Base-by-base conservation (phyloP, 2,113 vertebrate genomes). In the Tenebrosternarchus preto region DNA sequence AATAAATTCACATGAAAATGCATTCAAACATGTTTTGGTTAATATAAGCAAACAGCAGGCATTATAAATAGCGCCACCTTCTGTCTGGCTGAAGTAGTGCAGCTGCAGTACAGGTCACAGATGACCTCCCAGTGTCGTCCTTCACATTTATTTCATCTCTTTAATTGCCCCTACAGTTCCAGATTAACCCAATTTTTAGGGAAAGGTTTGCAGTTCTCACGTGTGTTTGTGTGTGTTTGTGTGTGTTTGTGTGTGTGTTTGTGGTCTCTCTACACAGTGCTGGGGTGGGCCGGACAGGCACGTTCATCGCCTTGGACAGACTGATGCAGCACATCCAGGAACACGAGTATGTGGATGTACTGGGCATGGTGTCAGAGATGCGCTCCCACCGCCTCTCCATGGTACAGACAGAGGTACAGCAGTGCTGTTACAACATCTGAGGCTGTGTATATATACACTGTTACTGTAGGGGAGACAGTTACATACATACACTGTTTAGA, bases 281-380 rank as follows among this genome's bases (percentile, higher is more conserved):
- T 0, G 98, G 98, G 0, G 97, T 99, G 6, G 98, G 98, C 1
- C 88, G 98, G 71, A 99, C 98, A 0, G 98, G 98, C 27, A 98
- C 98, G 0, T 99, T 99, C 91, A 98, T 99, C 3, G 95, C 97
- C 77, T 90, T 99, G 89, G 98, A 99, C 78, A 94, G 97, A 0
- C 95, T 99, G 11, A 84, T 98, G 90, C 98, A 99, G 91, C 97
- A 98, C 84, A 95, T 99, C 76, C 90, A 93, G 2, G 96, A 98
- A 15, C 98, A 99, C 0, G 96, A 99, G 83, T 97, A 95, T 0
- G 94, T 93, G 0, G 98, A 99, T 84, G 91, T 99, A 43, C 77
- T 99, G 84, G 96, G 97, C 0, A 88, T 98, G 89, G 97, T 99
- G 86, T 95, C 95, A 0, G 96, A 99, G 85, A 96, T 99, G 95